Percentiles rank a stretch among this genome's conserved stretches.
These are phyloP conservation scores for Prochilodus magdalenae DNA, from an alignment of 2,113 vertebrate species.

Conservation along the genomic window DNA sequence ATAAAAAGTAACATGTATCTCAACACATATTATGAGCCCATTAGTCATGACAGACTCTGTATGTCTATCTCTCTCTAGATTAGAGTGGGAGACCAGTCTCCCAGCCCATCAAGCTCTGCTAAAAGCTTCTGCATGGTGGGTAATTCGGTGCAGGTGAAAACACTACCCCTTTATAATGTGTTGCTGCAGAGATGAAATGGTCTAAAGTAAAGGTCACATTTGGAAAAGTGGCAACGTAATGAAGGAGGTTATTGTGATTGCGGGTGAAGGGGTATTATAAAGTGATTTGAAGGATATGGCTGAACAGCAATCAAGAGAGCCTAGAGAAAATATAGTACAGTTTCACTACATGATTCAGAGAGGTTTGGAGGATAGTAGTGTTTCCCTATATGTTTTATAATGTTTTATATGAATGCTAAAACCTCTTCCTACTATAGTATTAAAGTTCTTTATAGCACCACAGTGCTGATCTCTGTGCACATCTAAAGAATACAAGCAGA, in stretches of 20 bases:
- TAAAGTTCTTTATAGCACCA: background rate
- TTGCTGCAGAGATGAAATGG: slow-evolving; percentile 9
- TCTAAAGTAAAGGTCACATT: slow-evolving; percentile 30
- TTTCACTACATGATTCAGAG: no score
- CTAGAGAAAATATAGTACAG: background rate
- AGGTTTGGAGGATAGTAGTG: no score
- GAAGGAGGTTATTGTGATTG: background rate
- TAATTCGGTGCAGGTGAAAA: slow-evolving; percentile 35
- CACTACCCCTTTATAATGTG: slow-evolving; percentile 13
- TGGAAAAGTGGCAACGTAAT: slow-evolving; percentile 1
- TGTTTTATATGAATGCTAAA: background rate
- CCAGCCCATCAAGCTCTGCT: slow-evolving; percentile 22
- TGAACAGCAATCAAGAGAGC: background rate
- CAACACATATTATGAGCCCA: background rate
- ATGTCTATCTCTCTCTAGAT: slow-evolving; percentile 13
- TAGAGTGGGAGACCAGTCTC: slow-evolving; percentile 5
- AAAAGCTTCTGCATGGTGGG: slow-evolving; percentile 37
- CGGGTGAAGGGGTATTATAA: background rate
- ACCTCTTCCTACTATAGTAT: background rate
- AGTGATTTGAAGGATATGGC: background rate
- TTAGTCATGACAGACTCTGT: slow-evolving; percentile 25
- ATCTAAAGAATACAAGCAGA: no score
- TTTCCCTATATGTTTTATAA: no score
- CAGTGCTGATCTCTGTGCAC: background rate
- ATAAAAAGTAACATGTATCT: background rate